phyloP scores from a whole-genome alignment of 2,113 vertebrate species.

The Cephalopholis sonnerati region DNA sequence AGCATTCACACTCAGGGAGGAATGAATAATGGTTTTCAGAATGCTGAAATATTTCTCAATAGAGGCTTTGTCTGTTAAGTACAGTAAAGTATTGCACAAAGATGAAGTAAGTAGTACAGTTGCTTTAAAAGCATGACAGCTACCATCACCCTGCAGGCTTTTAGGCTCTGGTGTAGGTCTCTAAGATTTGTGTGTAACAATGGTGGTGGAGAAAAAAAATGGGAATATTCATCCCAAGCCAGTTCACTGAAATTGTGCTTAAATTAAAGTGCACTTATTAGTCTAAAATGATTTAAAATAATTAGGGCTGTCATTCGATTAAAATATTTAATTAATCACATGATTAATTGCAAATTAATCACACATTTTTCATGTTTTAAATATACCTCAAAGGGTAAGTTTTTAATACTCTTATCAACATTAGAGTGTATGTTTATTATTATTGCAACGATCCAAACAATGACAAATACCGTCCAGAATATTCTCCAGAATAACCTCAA shows the following conservation, averaged over 20 bases:
- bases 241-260: background rate
- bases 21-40: constrained; percentile 41
- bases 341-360: no score
- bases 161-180: background rate
- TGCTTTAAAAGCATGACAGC: background rate
- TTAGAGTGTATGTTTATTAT: no score
- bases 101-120: background rate
- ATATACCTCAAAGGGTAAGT: no score
- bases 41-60: constrained; percentile 32
- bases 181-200: background rate
- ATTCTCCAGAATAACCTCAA: no score
- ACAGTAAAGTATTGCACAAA: background rate
- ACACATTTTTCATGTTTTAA: no score
- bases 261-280: background rate
- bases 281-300: background rate
- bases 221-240: background rate
- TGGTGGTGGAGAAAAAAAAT: no score
- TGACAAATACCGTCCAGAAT: no score
- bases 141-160: background rate
- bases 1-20: constrained; percentile 22
- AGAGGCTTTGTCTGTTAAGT: constrained; percentile 21
- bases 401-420: no score
- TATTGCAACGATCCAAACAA: no score
- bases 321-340: no score
- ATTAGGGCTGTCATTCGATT: no score